Evolutionary conservation across 2,888 invertebrate genomes (phyloP).

Genomic region (Dichetophora obliterata): DNA sequence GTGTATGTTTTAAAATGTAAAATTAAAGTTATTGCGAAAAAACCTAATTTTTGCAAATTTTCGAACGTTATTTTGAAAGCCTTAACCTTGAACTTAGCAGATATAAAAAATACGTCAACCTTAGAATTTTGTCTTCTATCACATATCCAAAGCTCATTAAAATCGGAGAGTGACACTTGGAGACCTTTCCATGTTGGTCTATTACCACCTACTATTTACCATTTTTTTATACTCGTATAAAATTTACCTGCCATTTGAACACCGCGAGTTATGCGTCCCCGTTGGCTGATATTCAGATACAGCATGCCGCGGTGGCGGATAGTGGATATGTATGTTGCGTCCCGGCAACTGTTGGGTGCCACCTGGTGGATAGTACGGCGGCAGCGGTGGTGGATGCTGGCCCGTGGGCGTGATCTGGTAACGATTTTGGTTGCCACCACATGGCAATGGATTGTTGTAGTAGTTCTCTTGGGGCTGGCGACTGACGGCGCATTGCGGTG

Average conservation of each 20-base stretch:
- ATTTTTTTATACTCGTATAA: neutral
- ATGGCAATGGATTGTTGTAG: constrained; percentile 68
- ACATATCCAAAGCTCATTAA: too few species aligned
- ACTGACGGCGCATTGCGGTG: constrained; percentile 62
- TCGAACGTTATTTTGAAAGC: too few species aligned
- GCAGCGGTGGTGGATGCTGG: constrained; percentile 68
- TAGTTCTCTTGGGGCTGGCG: constrained; percentile 64
- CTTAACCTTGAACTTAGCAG: too few species aligned
- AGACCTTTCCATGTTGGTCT: too few species aligned
- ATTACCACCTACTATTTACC: too few species aligned
- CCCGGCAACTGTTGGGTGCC: constrained; percentile 56
- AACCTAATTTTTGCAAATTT: too few species aligned
- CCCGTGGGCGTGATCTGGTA: constrained; percentile 69
- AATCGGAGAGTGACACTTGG: too few species aligned
- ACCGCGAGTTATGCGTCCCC: constrained; percentile 63
- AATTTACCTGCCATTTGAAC: constrained; percentile 65
- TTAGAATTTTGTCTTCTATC: too few species aligned
- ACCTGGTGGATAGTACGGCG: constrained; percentile 65
- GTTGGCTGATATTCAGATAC: constrained; percentile 68
- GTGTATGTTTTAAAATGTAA: too few species aligned
- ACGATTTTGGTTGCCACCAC: constrained; percentile 64
- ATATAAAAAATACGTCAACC: too few species aligned
- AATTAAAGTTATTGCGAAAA: too few species aligned
- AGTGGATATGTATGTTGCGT: constrained; percentile 69
- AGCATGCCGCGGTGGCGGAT: constrained; percentile 68